Evolutionary conservation across 2,113 vertebrate genomes (phyloP), one percentile per base, ranked within the genome.

Genomic region (Ranitomeya imitator): DNA sequence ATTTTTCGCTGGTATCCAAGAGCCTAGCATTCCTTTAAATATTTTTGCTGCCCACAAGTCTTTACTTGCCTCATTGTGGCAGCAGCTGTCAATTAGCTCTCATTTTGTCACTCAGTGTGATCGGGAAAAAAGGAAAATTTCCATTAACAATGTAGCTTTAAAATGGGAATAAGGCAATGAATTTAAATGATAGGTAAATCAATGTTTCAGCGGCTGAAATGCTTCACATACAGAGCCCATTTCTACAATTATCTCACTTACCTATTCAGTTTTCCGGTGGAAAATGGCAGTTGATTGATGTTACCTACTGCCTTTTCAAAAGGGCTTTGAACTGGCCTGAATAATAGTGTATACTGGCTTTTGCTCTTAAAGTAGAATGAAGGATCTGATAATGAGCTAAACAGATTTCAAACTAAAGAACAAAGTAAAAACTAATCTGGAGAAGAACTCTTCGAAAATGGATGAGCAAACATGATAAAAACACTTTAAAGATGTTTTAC

Each of bases 181-280:
- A 91, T 92, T 92, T 91, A 89, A 91, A 51, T 2, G 7, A 86
- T 91, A 89, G 84, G 63, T 87, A 91, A 92, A 90, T 88, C n/a
- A 85, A 88, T 85, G 74, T 90, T 89, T 86, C 61, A 90, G 90
- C 90, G 92, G 91, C 91, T 91, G 87, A 77, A 86, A 92, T 91
- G 80, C 52, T 60, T 92, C 92, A 93, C 90, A 93, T 90, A 92
- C 92, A 88, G 93, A 93, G 91, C 87, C 90, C 91, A 59, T 90
- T 94, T 93, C 92, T 85, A 90, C 89, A 93, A 91, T 93, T 90
- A 93, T 90, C 91, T 94, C 91, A 93, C 83, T 92, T 90, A 90
- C 83, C 71, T 91, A 86, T 91, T 92, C 90, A 94, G 90, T 91
- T 91, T 91, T 82, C 74, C 93, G 85, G 57, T 91, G 88, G 92